Percentiles rank a stretch among this genome's conserved stretches.
Evolutionary conservation across 1,140 invertebrate genomes (phyloP).

Genomic region (Lepidostoma basale): DNA sequence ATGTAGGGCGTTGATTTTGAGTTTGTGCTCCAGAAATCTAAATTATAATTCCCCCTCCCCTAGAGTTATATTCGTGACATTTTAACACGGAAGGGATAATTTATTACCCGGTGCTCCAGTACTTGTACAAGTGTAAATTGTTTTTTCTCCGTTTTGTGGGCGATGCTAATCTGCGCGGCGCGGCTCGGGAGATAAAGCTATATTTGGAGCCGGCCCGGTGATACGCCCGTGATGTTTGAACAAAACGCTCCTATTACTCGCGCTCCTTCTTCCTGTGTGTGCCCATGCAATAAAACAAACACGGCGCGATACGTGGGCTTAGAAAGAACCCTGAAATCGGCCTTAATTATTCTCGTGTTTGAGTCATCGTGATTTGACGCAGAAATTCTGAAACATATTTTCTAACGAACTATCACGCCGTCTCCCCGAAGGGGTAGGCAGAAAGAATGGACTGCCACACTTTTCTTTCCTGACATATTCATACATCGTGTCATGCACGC

Average conservation of each 20-base stretch:
- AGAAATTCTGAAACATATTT: no score
- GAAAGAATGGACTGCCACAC: no score
- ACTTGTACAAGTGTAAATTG: slow-evolving; percentile 34
- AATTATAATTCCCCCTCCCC: slow-evolving; percentile 11
- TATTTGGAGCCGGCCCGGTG: slow-evolving; percentile 13
- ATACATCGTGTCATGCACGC: no score
- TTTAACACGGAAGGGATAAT: slow-evolving; percentile 44
- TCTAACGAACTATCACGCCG: no score
- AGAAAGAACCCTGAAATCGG: no score
- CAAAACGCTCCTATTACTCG: not conserved
- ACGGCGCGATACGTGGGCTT: no score
- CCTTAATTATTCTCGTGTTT: no score
- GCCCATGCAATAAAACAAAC: no score
- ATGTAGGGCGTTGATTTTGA: no score
- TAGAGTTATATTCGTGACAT: slow-evolving; percentile 44
- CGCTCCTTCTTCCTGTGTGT: not conserved
- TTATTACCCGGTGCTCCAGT: slow-evolving; percentile 35
- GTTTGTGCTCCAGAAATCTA: not conserved
- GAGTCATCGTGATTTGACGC: no score
- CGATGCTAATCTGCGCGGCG: slow-evolving; percentile 23
- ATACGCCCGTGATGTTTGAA: slow-evolving; percentile 3
- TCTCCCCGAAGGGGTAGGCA: no score
- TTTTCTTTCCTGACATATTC: no score
- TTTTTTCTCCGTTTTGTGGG: slow-evolving; percentile 34
- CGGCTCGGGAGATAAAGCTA: slow-evolving; percentile 11